phyloP scores from a whole-genome alignment of 2,797 vertebrate species.

The Coccyzus lansbergi region DNA sequence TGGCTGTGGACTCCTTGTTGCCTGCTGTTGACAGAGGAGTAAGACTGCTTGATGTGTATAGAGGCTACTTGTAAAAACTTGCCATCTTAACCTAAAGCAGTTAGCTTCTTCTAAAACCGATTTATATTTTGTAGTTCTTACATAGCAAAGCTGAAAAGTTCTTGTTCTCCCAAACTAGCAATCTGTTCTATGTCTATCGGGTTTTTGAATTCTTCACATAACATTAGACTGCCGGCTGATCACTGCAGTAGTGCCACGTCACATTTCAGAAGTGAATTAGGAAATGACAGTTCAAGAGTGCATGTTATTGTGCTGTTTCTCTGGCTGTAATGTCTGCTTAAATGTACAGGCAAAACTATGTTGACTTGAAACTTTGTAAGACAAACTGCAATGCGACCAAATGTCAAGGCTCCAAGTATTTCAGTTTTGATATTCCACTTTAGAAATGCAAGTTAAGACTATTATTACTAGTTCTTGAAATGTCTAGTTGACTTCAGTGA shows the following conservation, averaged over 20 bases:
- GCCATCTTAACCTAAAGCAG: background rate
- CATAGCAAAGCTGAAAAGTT: background rate
- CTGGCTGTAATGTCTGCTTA: background rate
- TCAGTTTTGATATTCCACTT: background rate
- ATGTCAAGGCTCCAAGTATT: background rate
- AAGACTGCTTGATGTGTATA: background rate
- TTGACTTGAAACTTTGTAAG: background rate
- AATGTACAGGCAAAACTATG: background rate
- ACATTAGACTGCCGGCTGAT: background rate
- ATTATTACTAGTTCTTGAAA: background rate
- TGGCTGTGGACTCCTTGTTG: background rate
- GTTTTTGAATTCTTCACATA: slow-evolving; percentile 31
- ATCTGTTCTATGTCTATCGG: background rate
- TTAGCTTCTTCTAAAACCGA: background rate
- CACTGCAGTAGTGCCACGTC: slow-evolving; percentile 1
- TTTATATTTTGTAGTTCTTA: background rate
- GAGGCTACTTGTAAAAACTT: background rate
- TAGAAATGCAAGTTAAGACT: background rate
- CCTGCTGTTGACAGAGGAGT: background rate
- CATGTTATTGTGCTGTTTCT: background rate
- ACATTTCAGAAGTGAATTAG: slow-evolving; percentile 8
- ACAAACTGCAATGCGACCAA: background rate
- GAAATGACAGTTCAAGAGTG: slow-evolving; percentile 30
- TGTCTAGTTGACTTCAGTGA: background rate
- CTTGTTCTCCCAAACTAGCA: background rate